phyloP scores from a whole-genome alignment of 2,113 vertebrate species.

The Rhodinocichla rosea region DNA sequence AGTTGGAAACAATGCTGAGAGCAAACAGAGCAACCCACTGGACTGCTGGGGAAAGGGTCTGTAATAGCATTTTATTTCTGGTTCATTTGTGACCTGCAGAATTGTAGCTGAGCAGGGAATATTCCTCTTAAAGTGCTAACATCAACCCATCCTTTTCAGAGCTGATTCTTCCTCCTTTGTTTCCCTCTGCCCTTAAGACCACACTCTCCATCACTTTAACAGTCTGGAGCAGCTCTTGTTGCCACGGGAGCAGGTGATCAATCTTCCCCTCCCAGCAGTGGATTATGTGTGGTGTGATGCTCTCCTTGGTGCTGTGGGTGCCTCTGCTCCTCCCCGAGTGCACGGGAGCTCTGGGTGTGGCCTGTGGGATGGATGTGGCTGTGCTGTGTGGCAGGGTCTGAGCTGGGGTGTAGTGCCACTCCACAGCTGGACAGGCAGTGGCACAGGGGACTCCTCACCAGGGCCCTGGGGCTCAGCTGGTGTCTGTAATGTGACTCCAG shows the following conservation, averaged over 20 bases:
- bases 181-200: neutral
- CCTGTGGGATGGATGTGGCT: neutral
- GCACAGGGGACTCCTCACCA: rapidly evolving
- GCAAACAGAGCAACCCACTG: neutral
- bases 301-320: neutral
- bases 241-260: neutral
- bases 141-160: neutral
- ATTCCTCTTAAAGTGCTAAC: neutral
- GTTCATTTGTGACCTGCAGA: neutral
- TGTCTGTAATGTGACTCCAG: rapidly evolving
- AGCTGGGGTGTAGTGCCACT: rapidly evolving
- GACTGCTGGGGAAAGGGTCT: neutral
- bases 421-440: neutral
- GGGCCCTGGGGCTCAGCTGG: neutral
- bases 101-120: neutral
- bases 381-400: rapidly evolving
- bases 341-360: neutral
- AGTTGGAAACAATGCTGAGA: neutral
- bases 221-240: neutral
- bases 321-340: neutral
- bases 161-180: neutral
- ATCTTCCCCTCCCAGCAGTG: neutral
- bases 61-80: neutral
- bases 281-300: neutral
- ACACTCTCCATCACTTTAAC: neutral